A percentile compares a stretch with the other conserved stretches of the same genome.
These are phyloP conservation scores for Pelochelys cantorii DNA, from an alignment of 2,797 vertebrate species.

Conservation along the genomic window DNA sequence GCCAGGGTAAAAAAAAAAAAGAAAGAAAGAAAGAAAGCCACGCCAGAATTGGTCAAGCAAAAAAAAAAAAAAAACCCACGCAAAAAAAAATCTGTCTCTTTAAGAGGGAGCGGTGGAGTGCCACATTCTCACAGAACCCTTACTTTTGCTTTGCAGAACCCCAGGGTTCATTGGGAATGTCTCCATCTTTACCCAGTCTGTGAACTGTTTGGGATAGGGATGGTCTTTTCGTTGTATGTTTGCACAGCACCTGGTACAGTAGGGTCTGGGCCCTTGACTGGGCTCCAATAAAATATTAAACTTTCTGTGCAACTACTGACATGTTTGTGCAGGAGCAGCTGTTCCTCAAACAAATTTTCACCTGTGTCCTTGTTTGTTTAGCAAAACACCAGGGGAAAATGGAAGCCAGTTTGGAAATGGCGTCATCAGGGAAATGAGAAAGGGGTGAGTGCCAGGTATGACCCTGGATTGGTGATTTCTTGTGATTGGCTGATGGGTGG, in stretches of 20 bases:
- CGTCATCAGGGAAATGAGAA: background rate
- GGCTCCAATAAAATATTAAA: background rate
- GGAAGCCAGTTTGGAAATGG: background rate
- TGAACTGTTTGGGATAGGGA: background rate
- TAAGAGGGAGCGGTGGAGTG: too few relatives aligned
- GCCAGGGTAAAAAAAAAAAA: too few relatives aligned
- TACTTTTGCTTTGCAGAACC: background rate
- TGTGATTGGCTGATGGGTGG: background rate
- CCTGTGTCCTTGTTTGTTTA: background rate
- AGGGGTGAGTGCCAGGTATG: background rate
- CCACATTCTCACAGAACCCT: too few relatives aligned
- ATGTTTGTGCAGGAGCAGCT: background rate
- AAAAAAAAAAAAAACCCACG: too few relatives aligned
- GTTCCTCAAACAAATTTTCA: background rate
- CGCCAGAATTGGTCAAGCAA: too few relatives aligned
- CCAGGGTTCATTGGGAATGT: background rate
- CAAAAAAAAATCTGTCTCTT: too few relatives aligned
- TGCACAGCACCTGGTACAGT: background rate
- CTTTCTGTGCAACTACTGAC: background rate
- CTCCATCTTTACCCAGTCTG: background rate
- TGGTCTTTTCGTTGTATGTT: background rate
- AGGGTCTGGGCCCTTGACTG: background rate
- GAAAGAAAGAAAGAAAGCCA: too few relatives aligned
- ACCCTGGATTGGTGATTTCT: background rate
- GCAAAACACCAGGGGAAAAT: background rate